Evolutionary conservation across 2,113 vertebrate species (phyloP).

Genomic region (Hypocryptadius cinnamomeus): DNA sequence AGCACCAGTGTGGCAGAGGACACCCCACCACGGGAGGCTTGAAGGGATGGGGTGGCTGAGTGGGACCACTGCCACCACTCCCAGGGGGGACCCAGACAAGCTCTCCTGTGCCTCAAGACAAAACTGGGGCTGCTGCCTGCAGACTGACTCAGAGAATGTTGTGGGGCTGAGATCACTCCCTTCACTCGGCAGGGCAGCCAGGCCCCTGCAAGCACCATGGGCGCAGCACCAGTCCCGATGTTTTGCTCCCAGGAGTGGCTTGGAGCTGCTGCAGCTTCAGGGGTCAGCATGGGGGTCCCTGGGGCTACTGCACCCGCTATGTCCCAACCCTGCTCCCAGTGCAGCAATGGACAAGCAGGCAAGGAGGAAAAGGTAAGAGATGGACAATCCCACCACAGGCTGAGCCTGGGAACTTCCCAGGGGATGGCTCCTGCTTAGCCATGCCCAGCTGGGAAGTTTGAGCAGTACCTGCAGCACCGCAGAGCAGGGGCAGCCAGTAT

Average conservation of each 20-base stretch:
- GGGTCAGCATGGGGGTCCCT: rapidly evolving
- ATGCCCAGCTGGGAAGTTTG: not conserved
- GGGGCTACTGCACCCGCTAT: not conserved
- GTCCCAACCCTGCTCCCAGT: no score
- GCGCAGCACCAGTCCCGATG: rapidly evolving
- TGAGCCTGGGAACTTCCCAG: not conserved
- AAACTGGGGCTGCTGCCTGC: not conserved
- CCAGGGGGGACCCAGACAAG: not conserved
- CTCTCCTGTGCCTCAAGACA: not conserved
- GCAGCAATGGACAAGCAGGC: not conserved
- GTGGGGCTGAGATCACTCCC: not conserved
- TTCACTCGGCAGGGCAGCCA: not conserved
- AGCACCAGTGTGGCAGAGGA: not conserved
- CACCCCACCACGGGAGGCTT: rapidly evolving
- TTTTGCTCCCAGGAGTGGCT: not conserved
- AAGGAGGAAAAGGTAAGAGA: not conserved
- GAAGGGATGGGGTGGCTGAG: not conserved
- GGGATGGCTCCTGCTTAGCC: not conserved
- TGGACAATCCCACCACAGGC: not conserved
- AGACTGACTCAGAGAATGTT: rapidly evolving
- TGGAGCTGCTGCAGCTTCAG: not conserved
- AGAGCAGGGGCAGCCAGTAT: not conserved
- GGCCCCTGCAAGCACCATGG: not conserved
- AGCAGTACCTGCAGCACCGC: not conserved
- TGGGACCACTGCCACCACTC: not conserved